Evolutionary conservation across 2,888 invertebrate genomes (phyloP).

Genomic region (Habrosyne pyritoides): DNA sequence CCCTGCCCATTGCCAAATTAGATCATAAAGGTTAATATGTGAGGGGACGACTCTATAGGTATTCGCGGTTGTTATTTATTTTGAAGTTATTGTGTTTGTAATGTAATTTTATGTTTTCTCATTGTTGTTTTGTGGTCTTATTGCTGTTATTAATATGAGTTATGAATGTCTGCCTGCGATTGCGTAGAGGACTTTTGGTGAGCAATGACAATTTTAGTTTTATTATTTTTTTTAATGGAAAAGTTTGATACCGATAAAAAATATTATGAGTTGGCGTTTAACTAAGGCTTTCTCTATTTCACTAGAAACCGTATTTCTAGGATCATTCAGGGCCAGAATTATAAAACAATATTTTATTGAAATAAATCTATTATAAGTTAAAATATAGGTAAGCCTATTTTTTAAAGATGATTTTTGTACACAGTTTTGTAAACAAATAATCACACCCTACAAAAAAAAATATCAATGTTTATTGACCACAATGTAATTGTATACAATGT

Average conservation of each 20-base stretch:
- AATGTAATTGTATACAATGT: too few relatives aligned
- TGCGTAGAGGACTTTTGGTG: background rate
- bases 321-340: too few relatives aligned
- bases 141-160: background rate
- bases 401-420: too few relatives aligned
- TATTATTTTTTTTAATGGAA: background rate
- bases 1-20: constrained; percentile 66
- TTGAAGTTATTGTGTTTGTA: constrained; percentile 22
- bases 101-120: constrained; percentile 24
- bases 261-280: too few relatives aligned
- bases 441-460: too few relatives aligned
- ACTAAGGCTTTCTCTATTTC: too few relatives aligned
- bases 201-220: background rate
- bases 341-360: too few relatives aligned
- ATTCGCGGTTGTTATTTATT: constrained; percentile 34
- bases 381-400: too few relatives aligned
- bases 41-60: constrained; percentile 37
- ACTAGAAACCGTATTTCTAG: too few relatives aligned
- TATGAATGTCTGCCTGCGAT: background rate
- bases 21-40: constrained; percentile 75
- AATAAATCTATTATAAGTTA: background rate
- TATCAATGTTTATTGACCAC: too few relatives aligned
- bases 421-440: too few relatives aligned
- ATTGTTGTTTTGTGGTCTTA: constrained; percentile 6
- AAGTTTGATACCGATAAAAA: background rate